phyloP scores from a whole-genome alignment of 1,140 invertebrate species.

The Papilio glaucus region DNA sequence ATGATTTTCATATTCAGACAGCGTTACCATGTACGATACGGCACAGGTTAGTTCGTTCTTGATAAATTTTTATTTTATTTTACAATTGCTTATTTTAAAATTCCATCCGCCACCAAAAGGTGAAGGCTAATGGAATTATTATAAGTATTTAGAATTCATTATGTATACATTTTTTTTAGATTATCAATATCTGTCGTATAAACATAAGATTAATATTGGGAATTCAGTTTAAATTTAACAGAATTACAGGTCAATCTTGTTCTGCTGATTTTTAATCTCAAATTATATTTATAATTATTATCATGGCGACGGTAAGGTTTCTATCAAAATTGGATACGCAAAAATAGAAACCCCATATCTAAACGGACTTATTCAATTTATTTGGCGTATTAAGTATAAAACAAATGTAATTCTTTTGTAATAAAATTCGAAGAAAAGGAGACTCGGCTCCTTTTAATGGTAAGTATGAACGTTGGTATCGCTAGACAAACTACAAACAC shows the following conservation, averaged over 20 bases:
- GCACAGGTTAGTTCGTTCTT: not conserved
- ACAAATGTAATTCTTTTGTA: too few relatives aligned
- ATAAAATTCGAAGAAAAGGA: too few relatives aligned
- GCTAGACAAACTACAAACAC: too few relatives aligned
- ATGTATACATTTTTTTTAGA: conserved; percentile 11
- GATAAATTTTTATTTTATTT: not conserved
- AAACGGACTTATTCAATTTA: too few relatives aligned
- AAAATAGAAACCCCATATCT: not conserved
- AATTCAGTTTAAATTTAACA: conserved; percentile 1
- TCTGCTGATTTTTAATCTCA: not conserved
- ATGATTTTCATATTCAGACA: conserved; percentile 68
- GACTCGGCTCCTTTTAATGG: too few relatives aligned
- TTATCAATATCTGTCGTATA: conserved; percentile 16
- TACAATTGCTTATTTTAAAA: not conserved
- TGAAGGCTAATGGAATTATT: not conserved
- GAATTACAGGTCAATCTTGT: not conserved
- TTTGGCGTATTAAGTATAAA: too few relatives aligned
- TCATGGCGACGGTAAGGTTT: not conserved
- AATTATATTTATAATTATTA: not conserved
- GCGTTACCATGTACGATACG: conserved; percentile 40
- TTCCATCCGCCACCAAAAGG: conserved; percentile 12
- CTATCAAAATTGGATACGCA: not conserved
- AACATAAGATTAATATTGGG: conserved; percentile 4
- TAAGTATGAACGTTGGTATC: too few relatives aligned
- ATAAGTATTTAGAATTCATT: not conserved